These are phyloP conservation scores for Vombatus ursinus DNA, from an alignment of 2,113 vertebrate genomes.

Conservation along the genomic window DNA sequence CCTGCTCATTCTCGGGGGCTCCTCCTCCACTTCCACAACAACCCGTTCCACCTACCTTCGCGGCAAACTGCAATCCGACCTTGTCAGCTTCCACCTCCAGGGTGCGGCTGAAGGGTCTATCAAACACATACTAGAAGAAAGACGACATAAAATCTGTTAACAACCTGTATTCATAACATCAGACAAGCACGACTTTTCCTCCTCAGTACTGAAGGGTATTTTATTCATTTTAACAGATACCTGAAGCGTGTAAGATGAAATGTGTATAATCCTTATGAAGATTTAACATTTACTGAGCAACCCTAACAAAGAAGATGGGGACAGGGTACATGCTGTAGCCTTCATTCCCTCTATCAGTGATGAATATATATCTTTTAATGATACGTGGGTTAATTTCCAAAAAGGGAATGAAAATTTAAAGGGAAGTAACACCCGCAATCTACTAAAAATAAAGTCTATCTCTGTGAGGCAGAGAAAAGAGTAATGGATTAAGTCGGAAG, in stretches of 20 bases:
- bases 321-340: background rate
- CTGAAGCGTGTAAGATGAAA: constrained; percentile 28
- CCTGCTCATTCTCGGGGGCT: background rate
- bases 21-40: background rate
- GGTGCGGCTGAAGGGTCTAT: constrained; percentile 91
- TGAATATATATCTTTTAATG: background rate
- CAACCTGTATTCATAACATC: constrained; percentile 39
- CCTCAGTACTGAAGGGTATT: background rate
- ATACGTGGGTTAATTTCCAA: background rate
- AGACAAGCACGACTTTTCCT: constrained; percentile 9
- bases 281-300: constrained; percentile 13
- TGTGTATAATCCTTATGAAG: constrained; percentile 11
- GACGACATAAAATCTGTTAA: background rate
- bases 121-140: constrained; percentile 90
- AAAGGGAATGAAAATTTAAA: background rate
- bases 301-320: background rate
- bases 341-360: constrained; percentile 45
- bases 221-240: constrained; percentile 12
- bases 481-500: background rate
- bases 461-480: background rate
- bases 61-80: constrained; percentile 93
- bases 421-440: background rate
- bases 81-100: constrained; percentile 95
- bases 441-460: background rate
- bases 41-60: constrained; percentile 89